Conservation (phyloP, 2,888 invertebrate genomes). For the Blastobasis adustella region DNA sequence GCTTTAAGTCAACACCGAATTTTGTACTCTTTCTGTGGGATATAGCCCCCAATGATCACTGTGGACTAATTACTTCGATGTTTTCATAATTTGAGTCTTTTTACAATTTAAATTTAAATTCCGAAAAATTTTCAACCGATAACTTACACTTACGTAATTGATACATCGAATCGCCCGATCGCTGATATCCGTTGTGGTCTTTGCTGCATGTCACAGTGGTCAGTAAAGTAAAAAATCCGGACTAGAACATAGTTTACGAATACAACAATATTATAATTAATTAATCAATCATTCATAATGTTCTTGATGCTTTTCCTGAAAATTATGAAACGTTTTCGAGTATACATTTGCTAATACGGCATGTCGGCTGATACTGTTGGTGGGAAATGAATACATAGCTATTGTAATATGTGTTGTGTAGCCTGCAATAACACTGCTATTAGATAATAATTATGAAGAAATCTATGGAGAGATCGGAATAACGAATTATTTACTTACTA, state of each 20-base stretch:
- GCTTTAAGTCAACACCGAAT: constrained; percentile 70
- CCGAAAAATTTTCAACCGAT: constrained; percentile 71
- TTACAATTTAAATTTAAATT: constrained; percentile 41
- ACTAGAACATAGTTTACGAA: constrained; percentile 21
- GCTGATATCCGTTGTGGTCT: constrained; percentile 72
- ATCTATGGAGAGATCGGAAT: constrained; percentile 68
- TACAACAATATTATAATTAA: constrained; percentile 25
- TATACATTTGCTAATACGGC: constrained; percentile 64
- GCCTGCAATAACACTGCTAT: constrained; percentile 64
- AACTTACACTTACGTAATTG: constrained; percentile 46
- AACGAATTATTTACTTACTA: constrained; percentile 71
- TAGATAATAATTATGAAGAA: constrained; percentile 48
- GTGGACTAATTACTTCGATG: constrained; percentile 73
- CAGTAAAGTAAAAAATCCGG: constrained; percentile 66
- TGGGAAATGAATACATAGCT: constrained; percentile 69
- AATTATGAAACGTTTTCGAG: constrained; percentile 63
- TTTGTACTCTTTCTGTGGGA: constrained; percentile 71
- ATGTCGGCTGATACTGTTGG: constrained; percentile 66
- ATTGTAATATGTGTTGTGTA: constrained; percentile 71
- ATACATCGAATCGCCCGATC: constrained; percentile 48
- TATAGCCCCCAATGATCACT: constrained; percentile 57
- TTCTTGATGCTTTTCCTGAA: constrained; percentile 41
- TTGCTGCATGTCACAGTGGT: constrained; percentile 57
- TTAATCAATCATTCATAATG: constrained; percentile 29
- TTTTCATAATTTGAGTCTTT: constrained; percentile 63